A percentile compares a stretch with the other conserved stretches of the same genome.
phyloP scores from a whole-genome alignment of 2,888 invertebrate genomes.

The Eupithecia abbreviata region DNA sequence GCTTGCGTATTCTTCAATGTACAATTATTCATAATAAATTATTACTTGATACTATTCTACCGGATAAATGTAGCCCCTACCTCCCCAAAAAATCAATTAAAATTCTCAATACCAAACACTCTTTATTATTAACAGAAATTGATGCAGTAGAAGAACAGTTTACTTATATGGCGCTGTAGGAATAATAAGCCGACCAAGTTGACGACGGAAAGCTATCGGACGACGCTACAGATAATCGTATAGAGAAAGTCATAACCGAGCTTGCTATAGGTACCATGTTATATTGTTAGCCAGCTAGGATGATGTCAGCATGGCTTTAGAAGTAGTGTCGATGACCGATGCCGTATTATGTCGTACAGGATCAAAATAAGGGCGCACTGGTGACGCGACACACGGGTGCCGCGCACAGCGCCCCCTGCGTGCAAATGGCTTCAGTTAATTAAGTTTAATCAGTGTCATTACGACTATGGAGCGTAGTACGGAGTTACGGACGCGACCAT shows the following conservation, averaged over 20 bases:
- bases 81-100: too few species aligned
- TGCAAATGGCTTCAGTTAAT: slow-evolving; percentile 83
- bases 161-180: background rate
- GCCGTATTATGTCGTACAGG: slow-evolving; percentile 50
- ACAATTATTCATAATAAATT: too few species aligned
- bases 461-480: slow-evolving; percentile 60
- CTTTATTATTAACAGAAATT: background rate
- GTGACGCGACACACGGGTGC: slow-evolving; percentile 50
- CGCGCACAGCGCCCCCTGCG: slow-evolving; percentile 56
- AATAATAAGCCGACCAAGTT: background rate
- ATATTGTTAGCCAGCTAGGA: background rate
- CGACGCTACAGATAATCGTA: background rate
- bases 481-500: slow-evolving; percentile 61
- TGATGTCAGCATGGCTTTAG: slow-evolving; percentile 28
- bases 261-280: background rate
- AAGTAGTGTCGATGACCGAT: slow-evolving; percentile 61
- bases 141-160: background rate
- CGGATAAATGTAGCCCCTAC: too few species aligned
- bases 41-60: too few species aligned
- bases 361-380: slow-evolving; percentile 43
- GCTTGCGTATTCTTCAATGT: too few species aligned
- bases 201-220: background rate
- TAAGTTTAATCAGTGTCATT: slow-evolving; percentile 81
- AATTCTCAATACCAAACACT: too few species aligned
- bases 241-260: background rate